Base-by-base conservation (phyloP, 2,113 vertebrate species). In the Microcebus tavaratra region DNA sequence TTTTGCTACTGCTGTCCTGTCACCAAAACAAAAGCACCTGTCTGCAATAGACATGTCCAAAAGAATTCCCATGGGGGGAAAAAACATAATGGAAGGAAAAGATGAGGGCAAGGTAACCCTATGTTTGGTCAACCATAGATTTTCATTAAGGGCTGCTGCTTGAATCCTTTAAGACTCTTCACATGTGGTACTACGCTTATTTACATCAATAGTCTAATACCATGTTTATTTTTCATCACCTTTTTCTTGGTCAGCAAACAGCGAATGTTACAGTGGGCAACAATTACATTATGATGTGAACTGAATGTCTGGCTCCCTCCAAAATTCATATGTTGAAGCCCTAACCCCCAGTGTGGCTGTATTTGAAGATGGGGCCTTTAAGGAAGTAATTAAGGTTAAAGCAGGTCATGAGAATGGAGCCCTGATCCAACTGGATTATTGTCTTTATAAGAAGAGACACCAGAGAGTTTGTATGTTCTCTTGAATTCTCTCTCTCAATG, bases 61-160 rank as follows among this genome's bases (percentile, higher is more conserved):
- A 21, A 73, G 68, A 88, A 95, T 88, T 81, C 50, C 76, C 39
- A 55, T n/a, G 31, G 15, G 86, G 70, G 31, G 61, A n/a, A 2
- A 39, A 55, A 42, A 84, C 31, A 55, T 80, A 90, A 79, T 59
- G 45, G n/a, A 97, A 90, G 29, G 27, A 76, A 96, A 89, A 83
- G n/a, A 75, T 17, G 92, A 73, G 36, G 15, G 27, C n/a, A 65
- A 1, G 6, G 55, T 72, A 78, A 94, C 93, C 79, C 23, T 81
- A 67, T 55, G 23, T 85, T 78, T n/a, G 3, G 9, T 70, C 23
- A 8, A 90, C 39, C 42, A 73, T 5, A 88, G 29, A 82, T 78
- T 96, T 88, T 63, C 42, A 50, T 63, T 79, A 87, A 93, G 68
- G 53, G 7, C 34, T 96, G 34, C 29, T 34, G 11, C 63, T 73